Conservation (phyloP, 2,797 vertebrate genomes). For the Phalloptychus januarius region DNA sequence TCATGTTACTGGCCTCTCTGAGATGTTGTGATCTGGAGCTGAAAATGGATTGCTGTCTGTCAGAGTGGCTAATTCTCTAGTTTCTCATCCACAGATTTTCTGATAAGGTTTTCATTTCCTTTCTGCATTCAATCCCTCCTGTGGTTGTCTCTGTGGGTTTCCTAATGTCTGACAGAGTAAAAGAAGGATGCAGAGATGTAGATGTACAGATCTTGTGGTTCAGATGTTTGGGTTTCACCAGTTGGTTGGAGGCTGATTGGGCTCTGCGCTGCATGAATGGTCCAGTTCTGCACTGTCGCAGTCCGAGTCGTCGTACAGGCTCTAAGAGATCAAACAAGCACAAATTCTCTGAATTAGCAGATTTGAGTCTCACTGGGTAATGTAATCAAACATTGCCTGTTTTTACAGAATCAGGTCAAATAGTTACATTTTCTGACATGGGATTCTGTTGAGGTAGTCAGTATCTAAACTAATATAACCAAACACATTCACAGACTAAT, state of each 20-base stretch:
- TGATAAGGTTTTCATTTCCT: slow-evolving; percentile 24
- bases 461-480: not conserved
- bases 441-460: not conserved
- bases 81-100: slow-evolving; percentile 26
- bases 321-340: slow-evolving; percentile 50
- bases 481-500: not conserved
- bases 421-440: not conserved
- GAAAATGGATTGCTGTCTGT: slow-evolving; percentile 7
- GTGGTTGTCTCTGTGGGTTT: slow-evolving; percentile 19
- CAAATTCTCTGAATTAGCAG: not conserved
- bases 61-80: not conserved
- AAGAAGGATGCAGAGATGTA: slow-evolving; percentile 21
- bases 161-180: slow-evolving; percentile 13
- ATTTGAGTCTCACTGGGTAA: not conserved
- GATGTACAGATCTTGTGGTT: slow-evolving; percentile 22
- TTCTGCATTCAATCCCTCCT: slow-evolving; percentile 6
- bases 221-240: slow-evolving; percentile 79
- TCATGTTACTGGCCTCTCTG: slow-evolving; percentile 21
- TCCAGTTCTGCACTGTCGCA: slow-evolving; percentile 91
- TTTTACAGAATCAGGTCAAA: not conserved
- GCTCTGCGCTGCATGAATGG: slow-evolving; percentile 85
- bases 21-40: slow-evolving; percentile 58
- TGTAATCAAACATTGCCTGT: not conserved
- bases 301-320: slow-evolving; percentile 88
- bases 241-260: slow-evolving; percentile 80